Percentiles rank a stretch among this genome's conserved stretches.
phyloP scores from a whole-genome alignment of 2,113 vertebrate genomes.

The Gracilinanus agilis region DNA sequence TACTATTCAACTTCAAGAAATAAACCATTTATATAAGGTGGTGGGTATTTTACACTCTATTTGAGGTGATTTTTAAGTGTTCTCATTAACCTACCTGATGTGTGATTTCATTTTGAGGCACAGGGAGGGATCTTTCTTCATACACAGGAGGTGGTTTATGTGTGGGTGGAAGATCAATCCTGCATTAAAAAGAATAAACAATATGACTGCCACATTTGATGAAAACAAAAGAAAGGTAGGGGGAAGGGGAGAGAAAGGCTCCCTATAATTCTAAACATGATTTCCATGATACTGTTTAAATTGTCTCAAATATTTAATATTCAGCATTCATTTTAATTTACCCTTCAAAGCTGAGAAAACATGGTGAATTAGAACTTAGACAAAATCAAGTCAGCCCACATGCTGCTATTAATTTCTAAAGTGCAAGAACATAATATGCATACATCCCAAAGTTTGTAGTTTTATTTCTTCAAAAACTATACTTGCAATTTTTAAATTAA shows the following conservation, averaged over 20 bases:
- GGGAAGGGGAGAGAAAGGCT: neutral
- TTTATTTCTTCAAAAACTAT: neutral
- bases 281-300: conserved; percentile 42
- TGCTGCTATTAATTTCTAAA: neutral
- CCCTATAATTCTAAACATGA: conserved; percentile 6
- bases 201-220: neutral
- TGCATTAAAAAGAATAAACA: conserved; percentile 70
- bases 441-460: neutral
- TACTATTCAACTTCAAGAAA: conserved; percentile 36
- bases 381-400: neutral
- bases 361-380: neutral
- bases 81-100: conserved; percentile 79
- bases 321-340: conserved; percentile 46
- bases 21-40: conserved; percentile 25
- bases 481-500: neutral
- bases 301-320: conserved; percentile 33
- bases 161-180: conserved; percentile 87
- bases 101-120: conserved; percentile 81
- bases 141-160: conserved; percentile 83
- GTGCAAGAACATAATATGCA: neutral
- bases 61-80: conserved; percentile 12
- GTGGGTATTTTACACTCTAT: conserved; percentile 15
- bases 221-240: neutral
- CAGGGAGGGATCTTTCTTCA: conserved; percentile 76
- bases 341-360: conserved; percentile 8